Evolutionary conservation across 2,797 vertebrate genomes (phyloP).

Genomic region (Hypotaenidia philippensis): DNA sequence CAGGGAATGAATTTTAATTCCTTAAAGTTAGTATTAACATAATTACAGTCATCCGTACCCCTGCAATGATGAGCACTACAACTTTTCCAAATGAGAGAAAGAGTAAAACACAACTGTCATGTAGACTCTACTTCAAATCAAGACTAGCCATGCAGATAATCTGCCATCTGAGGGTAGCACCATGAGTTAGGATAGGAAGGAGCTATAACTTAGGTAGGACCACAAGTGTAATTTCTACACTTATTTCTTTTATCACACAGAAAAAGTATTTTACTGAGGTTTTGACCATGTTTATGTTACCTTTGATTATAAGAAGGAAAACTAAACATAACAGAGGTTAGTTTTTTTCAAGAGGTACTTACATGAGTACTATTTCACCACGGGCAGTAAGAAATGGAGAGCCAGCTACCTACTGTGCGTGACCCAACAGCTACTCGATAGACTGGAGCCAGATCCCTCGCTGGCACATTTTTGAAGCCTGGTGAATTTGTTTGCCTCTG

Average conservation of each 20-base stretch:
- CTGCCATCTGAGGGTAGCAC: neutral
- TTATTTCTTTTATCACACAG: neutral
- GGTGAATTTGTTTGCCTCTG: neutral
- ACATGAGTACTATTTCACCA: neutral
- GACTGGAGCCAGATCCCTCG: rapidly evolving
- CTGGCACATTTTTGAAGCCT: neutral
- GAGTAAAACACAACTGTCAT: neutral
- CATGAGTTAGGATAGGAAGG: neutral
- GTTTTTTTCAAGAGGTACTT: neutral
- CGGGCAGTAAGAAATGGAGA: neutral
- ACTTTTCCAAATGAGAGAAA: neutral
- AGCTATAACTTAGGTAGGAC: neutral
- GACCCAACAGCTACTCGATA: neutral
- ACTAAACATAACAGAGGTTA: neutral
- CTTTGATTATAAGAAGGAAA: neutral
- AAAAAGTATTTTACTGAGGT: neutral
- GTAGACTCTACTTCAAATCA: neutral
- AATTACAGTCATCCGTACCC: neutral
- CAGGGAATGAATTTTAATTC: neutral
- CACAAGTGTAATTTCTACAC: neutral
- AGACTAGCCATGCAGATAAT: neutral
- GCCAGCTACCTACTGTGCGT: rapidly evolving
- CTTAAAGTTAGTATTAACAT: neutral
- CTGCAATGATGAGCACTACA: neutral
- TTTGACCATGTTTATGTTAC: neutral